phyloP scores from a whole-genome alignment of 2,888 invertebrate genomes.

The Chamaedrilus cognettii region DNA sequence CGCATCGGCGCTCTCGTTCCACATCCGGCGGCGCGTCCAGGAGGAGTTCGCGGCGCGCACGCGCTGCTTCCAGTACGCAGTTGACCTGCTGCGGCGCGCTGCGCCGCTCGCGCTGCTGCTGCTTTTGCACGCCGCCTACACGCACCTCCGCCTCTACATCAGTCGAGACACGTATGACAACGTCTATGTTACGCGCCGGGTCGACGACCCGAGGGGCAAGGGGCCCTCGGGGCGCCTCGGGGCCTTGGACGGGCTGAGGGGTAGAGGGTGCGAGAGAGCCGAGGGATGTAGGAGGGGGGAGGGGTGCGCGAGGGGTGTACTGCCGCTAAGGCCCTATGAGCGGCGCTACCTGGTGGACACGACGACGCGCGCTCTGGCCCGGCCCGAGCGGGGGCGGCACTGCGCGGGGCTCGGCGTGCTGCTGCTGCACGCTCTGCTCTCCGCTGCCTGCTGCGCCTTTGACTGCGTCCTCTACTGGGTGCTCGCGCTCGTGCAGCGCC shows the following conservation, averaged over 20 bases:
- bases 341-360: constrained; percentile 43
- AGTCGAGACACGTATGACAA: constrained; percentile 48
- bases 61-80: constrained; percentile 29
- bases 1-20: constrained; percentile 27
- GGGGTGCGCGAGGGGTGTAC: constrained; percentile 27
- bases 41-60: constrained; percentile 30
- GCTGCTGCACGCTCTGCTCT: constrained; percentile 41
- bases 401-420: constrained; percentile 42
- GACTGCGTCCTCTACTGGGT: constrained; percentile 47
- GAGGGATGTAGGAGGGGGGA: no score
- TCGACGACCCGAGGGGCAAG: constrained; percentile 41
- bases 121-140: constrained; percentile 33
- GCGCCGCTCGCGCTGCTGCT: constrained; percentile 32
- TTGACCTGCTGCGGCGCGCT: constrained; percentile 27
- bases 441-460: constrained; percentile 39
- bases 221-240: constrained; percentile 37
- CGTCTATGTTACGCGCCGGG: constrained; percentile 43
- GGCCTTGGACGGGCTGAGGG: constrained; percentile 31
- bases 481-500: constrained; percentile 39
- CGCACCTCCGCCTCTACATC: constrained; percentile 41
- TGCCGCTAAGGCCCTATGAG: constrained; percentile 46
- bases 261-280: no score
- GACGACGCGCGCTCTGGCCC: constrained; percentile 35
- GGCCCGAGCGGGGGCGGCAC: constrained; percentile 38
- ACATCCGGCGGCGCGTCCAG: constrained; percentile 26